Conservation (phyloP, 2,888 invertebrate species). For the Erebia aethiops region DNA sequence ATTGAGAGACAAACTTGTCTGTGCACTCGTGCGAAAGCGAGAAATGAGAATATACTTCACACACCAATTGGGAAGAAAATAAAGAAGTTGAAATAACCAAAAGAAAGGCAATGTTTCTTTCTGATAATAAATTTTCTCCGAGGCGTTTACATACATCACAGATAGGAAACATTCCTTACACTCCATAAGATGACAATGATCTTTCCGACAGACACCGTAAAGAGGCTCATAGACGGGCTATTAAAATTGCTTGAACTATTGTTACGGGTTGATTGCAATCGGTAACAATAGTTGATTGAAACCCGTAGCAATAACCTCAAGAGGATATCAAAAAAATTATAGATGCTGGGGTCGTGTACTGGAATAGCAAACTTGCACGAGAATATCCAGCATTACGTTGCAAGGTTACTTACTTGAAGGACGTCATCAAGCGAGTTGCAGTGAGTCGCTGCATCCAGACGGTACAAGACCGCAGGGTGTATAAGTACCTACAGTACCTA, state of each 20-base stretch:
- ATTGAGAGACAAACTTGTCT: background rate
- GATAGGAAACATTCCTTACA: constrained; percentile 33
- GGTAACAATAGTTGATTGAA: no score
- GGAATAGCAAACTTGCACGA: no score
- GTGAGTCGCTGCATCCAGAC: no score
- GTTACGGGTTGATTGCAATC: no score
- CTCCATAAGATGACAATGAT: constrained; percentile 48
- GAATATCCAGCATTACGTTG: no score
- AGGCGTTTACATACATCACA: constrained; percentile 31
- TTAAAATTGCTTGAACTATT: background rate
- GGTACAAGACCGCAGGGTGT: no score
- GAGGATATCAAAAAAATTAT: no score
- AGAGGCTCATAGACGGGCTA: constrained; percentile 4
- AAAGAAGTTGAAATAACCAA: constrained; percentile 3
- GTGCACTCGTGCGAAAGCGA: background rate
- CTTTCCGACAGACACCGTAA: constrained; percentile 28
- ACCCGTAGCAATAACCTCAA: no score
- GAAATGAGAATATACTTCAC: background rate
- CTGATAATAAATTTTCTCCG: constrained; percentile 14
- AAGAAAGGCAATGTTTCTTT: constrained; percentile 7
- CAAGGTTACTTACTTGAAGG: no score
- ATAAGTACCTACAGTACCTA: no score
- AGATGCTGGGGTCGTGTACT: no score
- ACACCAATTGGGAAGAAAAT: constrained; percentile 6
- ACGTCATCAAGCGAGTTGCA: no score